These are phyloP conservation scores for Urosaurus nigricauda DNA, from an alignment of 2,797 vertebrate genomes.

Conservation along the genomic window DNA sequence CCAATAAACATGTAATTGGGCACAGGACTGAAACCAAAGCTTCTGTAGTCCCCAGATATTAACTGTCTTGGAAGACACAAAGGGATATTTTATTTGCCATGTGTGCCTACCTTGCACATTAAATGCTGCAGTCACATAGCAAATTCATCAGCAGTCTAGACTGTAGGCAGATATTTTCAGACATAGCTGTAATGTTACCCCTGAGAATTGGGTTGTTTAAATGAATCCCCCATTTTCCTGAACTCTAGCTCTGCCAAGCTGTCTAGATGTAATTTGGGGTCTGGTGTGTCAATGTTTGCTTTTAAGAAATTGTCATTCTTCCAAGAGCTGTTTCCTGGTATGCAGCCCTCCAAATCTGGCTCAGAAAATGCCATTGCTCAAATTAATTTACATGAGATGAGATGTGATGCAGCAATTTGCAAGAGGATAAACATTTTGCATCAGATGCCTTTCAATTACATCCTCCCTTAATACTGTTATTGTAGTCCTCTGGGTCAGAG, in stretches of 20 bases:
- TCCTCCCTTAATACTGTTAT: conserved; percentile 37
- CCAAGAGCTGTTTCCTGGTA: conserved; percentile 19
- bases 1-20: not conserved
- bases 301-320: conserved; percentile 57
- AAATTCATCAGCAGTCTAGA: conserved; percentile 14
- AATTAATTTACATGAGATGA: conserved; percentile 58
- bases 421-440: conserved; percentile 44
- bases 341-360: conserved; percentile 2
- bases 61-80: not conserved
- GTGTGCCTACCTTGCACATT: not conserved
- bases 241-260: conserved; percentile 53
- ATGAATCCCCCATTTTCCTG: conserved; percentile 54
- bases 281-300: conserved; percentile 52
- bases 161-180: conserved; percentile 27
- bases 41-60: not conserved
- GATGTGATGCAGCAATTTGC: conserved; percentile 51
- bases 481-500: conserved; percentile 41
- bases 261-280: conserved; percentile 58
- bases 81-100: not conserved
- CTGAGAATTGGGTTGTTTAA: conserved; percentile 25
- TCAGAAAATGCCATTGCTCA: conserved; percentile 26
- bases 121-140: not conserved
- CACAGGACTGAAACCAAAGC: not conserved
- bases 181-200: conserved; percentile 24
- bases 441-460: conserved; percentile 36